Evolutionary conservation across 2,113 vertebrate species (phyloP).

Genomic region (Hassar affinis): DNA sequence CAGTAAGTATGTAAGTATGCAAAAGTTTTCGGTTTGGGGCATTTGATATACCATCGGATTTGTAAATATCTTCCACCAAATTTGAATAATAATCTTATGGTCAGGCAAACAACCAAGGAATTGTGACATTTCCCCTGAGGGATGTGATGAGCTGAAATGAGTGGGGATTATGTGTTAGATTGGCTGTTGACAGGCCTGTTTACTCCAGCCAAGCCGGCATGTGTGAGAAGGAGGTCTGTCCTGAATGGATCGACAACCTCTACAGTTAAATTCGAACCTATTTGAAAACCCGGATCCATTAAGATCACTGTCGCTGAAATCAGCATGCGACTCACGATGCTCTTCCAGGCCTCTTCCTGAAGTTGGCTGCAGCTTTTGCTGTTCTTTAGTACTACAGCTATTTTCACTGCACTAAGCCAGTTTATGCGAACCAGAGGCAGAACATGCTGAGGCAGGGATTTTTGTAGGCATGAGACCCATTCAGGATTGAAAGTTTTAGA

Average conservation of each 20-base stretch:
- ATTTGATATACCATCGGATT: neutral
- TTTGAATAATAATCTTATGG: neutral
- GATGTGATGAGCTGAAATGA: neutral
- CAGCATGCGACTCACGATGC: slow-evolving; percentile 8
- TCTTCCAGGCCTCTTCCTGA: neutral
- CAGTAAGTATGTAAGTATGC: neutral
- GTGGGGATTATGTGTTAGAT: neutral
- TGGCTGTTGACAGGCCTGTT: neutral
- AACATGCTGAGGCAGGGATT: too few relatives aligned
- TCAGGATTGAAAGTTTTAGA: neutral
- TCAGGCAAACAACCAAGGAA: neutral
- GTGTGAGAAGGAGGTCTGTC: slow-evolving; percentile 16
- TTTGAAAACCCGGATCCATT: neutral
- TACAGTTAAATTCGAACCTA: neutral
- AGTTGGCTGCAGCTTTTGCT: neutral
- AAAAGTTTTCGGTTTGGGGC: neutral
- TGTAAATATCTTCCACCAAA: neutral
- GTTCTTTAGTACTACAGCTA: neutral
- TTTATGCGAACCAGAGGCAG: neutral
- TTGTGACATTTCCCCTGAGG: neutral
- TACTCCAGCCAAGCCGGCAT: slow-evolving; percentile 1
- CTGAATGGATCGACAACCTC: slow-evolving; percentile 6
- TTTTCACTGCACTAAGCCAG: neutral
- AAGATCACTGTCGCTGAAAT: slow-evolving; percentile 32
- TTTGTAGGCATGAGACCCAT: neutral